A percentile compares a stretch with the other conserved stretches of the same genome.
Evolutionary conservation across 2,113 vertebrate genomes (phyloP).

Genomic region (Albula goreensis): DNA sequence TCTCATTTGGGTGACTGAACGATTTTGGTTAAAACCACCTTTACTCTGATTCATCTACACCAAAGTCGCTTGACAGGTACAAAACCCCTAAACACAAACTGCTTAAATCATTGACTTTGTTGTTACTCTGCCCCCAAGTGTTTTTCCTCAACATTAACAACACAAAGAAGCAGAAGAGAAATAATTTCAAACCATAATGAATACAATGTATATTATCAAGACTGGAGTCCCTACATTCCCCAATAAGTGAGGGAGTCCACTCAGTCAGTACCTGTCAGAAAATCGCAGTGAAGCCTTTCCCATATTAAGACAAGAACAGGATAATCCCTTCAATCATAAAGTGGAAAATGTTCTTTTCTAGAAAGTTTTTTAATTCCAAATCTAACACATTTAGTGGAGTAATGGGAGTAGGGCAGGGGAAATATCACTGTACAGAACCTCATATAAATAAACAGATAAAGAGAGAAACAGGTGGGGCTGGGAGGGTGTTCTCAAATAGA

Average conservation of each 20-base stretch:
- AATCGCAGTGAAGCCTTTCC: not conserved
- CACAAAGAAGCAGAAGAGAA: not conserved
- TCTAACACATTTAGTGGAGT: no score
- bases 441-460: not conserved
- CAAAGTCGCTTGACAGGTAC: not conserved
- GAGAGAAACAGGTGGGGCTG: slow-evolving; percentile 19
- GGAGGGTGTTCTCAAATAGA: slow-evolving; percentile 6
- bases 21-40: not conserved
- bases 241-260: not conserved
- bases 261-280: not conserved
- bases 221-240: not conserved
- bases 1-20: not conserved
- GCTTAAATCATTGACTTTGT: not conserved
- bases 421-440: no score
- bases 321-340: no score
- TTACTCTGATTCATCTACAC: not conserved
- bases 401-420: no score
- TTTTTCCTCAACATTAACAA: not conserved
- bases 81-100: not conserved
- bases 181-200: not conserved
- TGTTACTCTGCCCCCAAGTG: not conserved
- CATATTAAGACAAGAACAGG: no score
- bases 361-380: no score
- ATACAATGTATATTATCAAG: not conserved
- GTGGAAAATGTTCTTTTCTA: no score